Base-by-base conservation (phyloP, 30 jellyfish, hydroid and myxozoan species). In the Mastigias papua region DNA sequence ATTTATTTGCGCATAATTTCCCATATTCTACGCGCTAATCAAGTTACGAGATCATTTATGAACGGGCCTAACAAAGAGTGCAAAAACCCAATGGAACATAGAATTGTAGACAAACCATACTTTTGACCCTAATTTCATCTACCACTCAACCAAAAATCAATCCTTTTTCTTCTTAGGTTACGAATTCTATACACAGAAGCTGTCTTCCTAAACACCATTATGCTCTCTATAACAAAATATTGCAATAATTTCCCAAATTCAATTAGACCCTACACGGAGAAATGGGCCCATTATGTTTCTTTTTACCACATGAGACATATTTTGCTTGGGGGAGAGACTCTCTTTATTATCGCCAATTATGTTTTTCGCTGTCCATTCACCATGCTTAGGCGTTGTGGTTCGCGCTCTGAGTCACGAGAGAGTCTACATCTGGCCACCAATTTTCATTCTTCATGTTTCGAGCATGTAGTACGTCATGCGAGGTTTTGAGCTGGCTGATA, bases 221-320 rank as follows among this genome's bases (percentile, higher is more conserved):
- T 62, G 33, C 35, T 28, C 84, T 49, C 33, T 84, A 16, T 48
- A 17, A 70, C 54, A 71, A 34, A 78, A 76, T 84, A 84, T 84
- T 70, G 87, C 93, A 84, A 84, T 84, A 84, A 84, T 84, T 69
- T 84, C 76, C 81, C 82, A 84, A 84, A 84, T 84, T 84, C 81
- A 72, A 84, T 84, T 84, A 84, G 68, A 84, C 57, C 81, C 81
- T 84, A 57, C 87, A 84, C 50, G 93, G 93, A 84, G 80, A 28
- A 54, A 71, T 84, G 93, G 82, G 65, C 58, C 73, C 73, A 33
- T 84, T 84, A 54, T 84, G 70, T 35, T 17, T 1, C 48, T 60
- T 30, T 34, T 84, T 63, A 72, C 93, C 93, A 61, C 86, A 84
- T 68, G 86, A 84, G 93, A 84, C 93, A 20, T 69, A 63, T 60